These are phyloP conservation scores for Sepioteuthis lessoniana DNA, from an alignment of 2,888 invertebrate genomes.

Conservation along the genomic window DNA sequence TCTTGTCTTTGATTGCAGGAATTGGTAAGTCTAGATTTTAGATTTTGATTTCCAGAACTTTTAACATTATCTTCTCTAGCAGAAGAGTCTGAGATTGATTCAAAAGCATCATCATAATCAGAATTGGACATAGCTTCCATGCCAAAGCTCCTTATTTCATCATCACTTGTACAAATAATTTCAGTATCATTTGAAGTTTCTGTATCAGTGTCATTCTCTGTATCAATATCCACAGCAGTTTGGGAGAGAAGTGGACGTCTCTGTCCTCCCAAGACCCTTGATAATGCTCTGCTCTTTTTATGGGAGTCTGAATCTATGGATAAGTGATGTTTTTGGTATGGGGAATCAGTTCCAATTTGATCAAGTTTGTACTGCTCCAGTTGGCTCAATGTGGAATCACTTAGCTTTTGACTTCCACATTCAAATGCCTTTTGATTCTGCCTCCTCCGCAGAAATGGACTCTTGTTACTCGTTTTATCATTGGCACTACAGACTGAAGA, in stretches of 20 bases:
- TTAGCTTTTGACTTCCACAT: background rate
- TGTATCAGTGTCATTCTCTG: slow-evolving; percentile 1
- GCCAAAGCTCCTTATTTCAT: background rate
- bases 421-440: background rate
- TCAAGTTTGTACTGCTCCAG: background rate
- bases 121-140: background rate
- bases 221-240: slow-evolving; percentile 34
- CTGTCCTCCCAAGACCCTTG: background rate
- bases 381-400: background rate
- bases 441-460: background rate
- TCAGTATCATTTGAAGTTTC: slow-evolving; percentile 17
- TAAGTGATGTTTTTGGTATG: background rate
- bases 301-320: background rate
- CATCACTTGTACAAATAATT: slow-evolving; percentile 25
- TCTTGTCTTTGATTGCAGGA: background rate
- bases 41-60: background rate
- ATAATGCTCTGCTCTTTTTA: background rate
- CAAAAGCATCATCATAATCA: background rate
- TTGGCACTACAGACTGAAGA: background rate
- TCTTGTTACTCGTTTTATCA: background rate
- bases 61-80: background rate
- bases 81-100: background rate
- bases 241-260: background rate
- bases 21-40: background rate
- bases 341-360: background rate